Evolutionary conservation across 2,797 vertebrate genomes (phyloP).

Genomic region (Australoheros facetus): DNA sequence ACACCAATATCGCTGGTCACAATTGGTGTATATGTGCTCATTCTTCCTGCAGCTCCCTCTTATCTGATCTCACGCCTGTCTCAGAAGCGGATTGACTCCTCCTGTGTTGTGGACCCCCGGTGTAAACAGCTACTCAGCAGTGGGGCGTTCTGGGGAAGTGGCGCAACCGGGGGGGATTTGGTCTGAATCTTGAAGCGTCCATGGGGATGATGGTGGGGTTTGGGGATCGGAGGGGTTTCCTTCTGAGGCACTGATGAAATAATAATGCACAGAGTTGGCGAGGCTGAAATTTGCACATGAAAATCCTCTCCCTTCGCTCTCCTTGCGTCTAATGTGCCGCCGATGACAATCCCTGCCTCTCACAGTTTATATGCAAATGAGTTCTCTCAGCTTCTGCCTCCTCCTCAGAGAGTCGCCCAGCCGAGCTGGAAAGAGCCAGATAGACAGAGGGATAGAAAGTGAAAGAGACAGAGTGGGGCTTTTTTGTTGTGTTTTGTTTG

Average conservation of each 20-base stretch:
- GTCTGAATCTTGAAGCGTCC: conserved; percentile 76
- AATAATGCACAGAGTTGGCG: conserved; percentile 79
- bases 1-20: conserved; percentile 71
- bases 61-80: conserved; percentile 56
- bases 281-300: conserved; percentile 86
- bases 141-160: conserved; percentile 63
- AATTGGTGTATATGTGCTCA: conserved; percentile 59
- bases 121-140: conserved; percentile 72
- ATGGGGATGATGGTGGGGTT: conserved; percentile 65
- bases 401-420: conserved; percentile 74
- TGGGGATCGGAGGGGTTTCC: conserved; percentile 68
- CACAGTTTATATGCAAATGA: conserved; percentile 83
- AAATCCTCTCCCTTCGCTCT: conserved; percentile 75
- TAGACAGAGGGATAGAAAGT: conserved; percentile 56
- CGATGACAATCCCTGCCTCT: conserved; percentile 80
- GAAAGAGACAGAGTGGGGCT: conserved; percentile 72
- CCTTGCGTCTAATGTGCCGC: conserved; percentile 73
- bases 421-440: conserved; percentile 42
- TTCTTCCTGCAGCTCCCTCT: conserved; percentile 51
- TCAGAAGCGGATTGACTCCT: conserved; percentile 61
- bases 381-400: conserved; percentile 60
- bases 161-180: conserved; percentile 61
- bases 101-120: conserved; percentile 49
- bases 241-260: conserved; percentile 81
- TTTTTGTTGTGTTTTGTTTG: conserved; percentile 84